phyloP scores from a whole-genome alignment of 2,113 vertebrate genomes.

The Camelus bactrianus region DNA sequence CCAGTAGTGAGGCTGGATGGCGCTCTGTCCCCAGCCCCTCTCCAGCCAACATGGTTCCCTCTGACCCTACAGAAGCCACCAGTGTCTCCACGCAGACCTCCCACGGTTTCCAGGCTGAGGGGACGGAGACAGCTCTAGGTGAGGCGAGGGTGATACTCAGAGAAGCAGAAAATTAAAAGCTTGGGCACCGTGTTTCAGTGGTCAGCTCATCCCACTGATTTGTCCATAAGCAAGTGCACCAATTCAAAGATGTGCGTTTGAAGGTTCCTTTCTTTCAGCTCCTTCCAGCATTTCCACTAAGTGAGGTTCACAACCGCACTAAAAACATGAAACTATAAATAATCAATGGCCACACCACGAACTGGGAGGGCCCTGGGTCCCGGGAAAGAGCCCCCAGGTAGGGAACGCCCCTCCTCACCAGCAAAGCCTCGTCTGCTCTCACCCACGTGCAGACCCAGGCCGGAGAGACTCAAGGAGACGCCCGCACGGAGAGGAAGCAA shows the following conservation, averaged over 20 bases:
- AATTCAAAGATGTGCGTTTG: neutral
- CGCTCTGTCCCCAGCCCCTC: neutral
- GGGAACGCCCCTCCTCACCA: neutral
- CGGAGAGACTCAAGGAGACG: neutral
- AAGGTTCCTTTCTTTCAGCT: conserved; percentile 28
- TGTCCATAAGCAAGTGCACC: neutral
- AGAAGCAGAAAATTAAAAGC: conserved; percentile 8
- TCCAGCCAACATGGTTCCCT: neutral
- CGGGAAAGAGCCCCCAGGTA: neutral
- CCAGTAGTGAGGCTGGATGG: neutral
- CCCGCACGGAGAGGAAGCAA: neutral
- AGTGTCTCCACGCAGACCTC: neutral
- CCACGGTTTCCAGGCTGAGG: neutral
- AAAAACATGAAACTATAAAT: conserved; percentile 37
- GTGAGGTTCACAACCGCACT: neutral
- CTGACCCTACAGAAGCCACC: neutral
- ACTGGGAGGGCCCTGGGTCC: neutral
- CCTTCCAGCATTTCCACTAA: conserved; percentile 41
- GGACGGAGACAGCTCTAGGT: neutral
- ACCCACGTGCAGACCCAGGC: neutral
- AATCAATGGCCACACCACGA: conserved; percentile 30
- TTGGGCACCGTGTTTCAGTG: neutral
- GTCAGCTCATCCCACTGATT: neutral
- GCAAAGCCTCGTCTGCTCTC: neutral
- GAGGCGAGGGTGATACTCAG: neutral